These are phyloP conservation scores for Drosophila meridionalis DNA, from an alignment of 2,888 invertebrate genomes.

Conservation along the genomic window DNA sequence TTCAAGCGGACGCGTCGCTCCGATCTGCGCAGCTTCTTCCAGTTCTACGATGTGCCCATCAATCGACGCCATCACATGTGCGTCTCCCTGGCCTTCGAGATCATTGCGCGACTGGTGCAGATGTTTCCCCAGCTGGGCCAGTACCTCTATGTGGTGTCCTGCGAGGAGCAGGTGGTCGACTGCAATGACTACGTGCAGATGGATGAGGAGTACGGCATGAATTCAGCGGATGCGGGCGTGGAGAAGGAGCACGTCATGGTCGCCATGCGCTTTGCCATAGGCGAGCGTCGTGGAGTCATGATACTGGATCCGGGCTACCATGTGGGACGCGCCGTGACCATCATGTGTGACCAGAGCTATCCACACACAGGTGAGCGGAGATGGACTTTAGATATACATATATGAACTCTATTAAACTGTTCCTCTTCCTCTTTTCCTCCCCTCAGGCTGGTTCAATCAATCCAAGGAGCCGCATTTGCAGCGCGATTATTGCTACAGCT, in stretches of 20 bases:
- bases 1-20: slow-evolving; percentile 88
- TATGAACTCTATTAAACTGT: neutral
- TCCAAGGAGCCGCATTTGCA: slow-evolving; percentile 90
- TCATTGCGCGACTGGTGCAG: slow-evolving; percentile 89
- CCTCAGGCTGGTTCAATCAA: slow-evolving; percentile 92
- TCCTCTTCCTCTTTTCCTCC: neutral
- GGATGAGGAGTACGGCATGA: slow-evolving; percentile 86
- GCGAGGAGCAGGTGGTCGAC: slow-evolving; percentile 92
- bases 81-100: slow-evolving; percentile 93
- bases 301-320: slow-evolving; percentile 97
- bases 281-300: slow-evolving; percentile 90
- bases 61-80: slow-evolving; percentile 93
- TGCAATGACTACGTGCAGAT: slow-evolving; percentile 87
- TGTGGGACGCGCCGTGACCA: slow-evolving; percentile 92
- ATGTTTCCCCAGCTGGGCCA: slow-evolving; percentile 89
- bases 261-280: slow-evolving; percentile 90
- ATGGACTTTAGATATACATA: neutral
- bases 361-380: slow-evolving; percentile 89
- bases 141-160: slow-evolving; percentile 91
- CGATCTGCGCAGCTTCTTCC: slow-evolving; percentile 90
- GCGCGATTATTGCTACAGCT: slow-evolving; percentile 93
- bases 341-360: slow-evolving; percentile 93
- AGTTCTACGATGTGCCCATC: slow-evolving; percentile 91
- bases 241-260: slow-evolving; percentile 96
- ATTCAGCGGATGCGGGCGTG: slow-evolving; percentile 85